Conservation (phyloP, 2,113 vertebrate genomes). For the Catharus bicknelli region DNA sequence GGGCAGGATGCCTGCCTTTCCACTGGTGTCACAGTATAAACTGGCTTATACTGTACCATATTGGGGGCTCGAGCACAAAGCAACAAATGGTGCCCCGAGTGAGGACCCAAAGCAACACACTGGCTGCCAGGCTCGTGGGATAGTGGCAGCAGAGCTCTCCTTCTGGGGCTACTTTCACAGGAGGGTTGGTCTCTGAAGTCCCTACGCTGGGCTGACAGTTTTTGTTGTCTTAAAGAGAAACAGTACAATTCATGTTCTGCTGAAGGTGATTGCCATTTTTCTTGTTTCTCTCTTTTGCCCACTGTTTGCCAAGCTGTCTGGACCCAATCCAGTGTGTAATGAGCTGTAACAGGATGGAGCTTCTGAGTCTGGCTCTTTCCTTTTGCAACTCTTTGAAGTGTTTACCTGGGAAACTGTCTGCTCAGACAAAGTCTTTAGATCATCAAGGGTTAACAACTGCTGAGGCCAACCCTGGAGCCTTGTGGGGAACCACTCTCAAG, state of each 20-base stretch:
- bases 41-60: no score
- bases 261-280: neutral
- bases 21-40: neutral
- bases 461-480: neutral
- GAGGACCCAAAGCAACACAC: no score
- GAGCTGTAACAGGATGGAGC: neutral
- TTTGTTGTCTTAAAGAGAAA: neutral
- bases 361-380: neutral
- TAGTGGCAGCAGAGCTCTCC: neutral
- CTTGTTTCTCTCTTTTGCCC: neutral
- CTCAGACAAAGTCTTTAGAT: neutral
- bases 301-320: neutral
- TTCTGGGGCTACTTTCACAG: fast-evolving
- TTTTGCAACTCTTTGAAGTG: neutral
- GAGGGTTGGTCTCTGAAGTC: neutral
- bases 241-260: neutral
- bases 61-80: no score
- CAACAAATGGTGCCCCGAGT: no score
- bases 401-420: neutral
- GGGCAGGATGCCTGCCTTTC: neutral
- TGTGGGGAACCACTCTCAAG: neutral
- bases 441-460: neutral
- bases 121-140: neutral
- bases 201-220: fast-evolving
- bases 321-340: neutral